phyloP scores from a whole-genome alignment of 2,888 invertebrate species.

The Polymixis lichenea region DNA sequence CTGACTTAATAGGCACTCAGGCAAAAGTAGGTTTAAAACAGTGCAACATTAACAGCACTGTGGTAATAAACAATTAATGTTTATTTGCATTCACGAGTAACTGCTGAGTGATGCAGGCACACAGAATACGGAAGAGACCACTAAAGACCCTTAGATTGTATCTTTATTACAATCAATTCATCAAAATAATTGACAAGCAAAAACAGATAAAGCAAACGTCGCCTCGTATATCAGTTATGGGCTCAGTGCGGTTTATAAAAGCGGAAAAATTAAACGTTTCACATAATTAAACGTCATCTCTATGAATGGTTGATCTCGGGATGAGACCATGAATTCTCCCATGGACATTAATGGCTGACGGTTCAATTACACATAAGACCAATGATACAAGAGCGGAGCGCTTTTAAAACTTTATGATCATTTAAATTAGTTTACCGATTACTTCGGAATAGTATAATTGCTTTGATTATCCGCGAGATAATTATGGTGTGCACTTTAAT shows the following conservation, averaged over 20 bases:
- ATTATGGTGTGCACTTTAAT: constrained; percentile 48
- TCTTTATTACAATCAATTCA: constrained; percentile 53
- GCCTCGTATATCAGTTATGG: constrained; percentile 26
- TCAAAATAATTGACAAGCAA: constrained; percentile 39
- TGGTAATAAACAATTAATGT: constrained; percentile 56
- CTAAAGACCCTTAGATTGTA: constrained; percentile 60
- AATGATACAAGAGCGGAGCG: constrained; percentile 38
- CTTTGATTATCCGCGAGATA: constrained; percentile 53
- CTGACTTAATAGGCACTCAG: constrained; percentile 35
- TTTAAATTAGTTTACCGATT: constrained; percentile 66
- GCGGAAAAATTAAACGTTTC: constrained; percentile 53
- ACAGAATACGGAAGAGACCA: constrained; percentile 62
- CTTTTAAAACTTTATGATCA: constrained; percentile 67
- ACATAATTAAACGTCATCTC: constrained; percentile 64
- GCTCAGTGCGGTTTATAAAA: constrained; percentile 33
- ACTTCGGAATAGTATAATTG: constrained; percentile 60
- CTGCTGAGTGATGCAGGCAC: constrained; percentile 34
- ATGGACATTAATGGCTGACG: constrained; percentile 67
- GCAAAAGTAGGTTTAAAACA: constrained; percentile 53
- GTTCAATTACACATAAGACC: constrained; percentile 70
- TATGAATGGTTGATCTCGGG: constrained; percentile 41
- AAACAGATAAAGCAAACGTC: constrained; percentile 39
- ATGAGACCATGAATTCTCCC: constrained; percentile 54
- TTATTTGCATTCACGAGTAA: constrained; percentile 54
- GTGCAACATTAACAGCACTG: constrained; percentile 41